Conservation (phyloP, 2,113 vertebrate genomes). For the Pimephales promelas region DNA sequence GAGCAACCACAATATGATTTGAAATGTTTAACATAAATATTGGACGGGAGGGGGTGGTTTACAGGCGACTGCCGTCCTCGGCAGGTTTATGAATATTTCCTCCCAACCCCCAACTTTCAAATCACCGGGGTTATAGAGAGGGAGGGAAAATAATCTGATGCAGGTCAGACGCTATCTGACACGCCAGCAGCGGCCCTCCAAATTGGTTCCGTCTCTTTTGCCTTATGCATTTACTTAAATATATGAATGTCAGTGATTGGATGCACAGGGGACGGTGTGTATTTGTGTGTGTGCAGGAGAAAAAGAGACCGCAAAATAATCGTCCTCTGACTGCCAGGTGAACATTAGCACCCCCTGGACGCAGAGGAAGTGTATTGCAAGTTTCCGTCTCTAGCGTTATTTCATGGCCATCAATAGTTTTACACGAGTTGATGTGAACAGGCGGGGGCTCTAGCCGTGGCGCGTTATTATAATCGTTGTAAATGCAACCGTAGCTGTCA, state of each 20-base stretch:
- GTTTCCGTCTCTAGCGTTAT: neutral
- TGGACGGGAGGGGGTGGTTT: conserved; percentile 59
- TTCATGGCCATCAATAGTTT: conserved; percentile 40
- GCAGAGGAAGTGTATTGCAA: conserved; percentile 61
- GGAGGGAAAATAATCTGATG: conserved; percentile 59
- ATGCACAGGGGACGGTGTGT: conserved; percentile 44
- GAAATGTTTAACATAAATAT: conserved; percentile 88
- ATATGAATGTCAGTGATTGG: conserved; percentile 54
- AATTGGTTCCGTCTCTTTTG: conserved; percentile 61
- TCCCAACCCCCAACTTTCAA: conserved; percentile 72
- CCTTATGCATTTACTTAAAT: conserved; percentile 62
- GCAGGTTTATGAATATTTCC: conserved; percentile 81
- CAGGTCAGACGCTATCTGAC: conserved; percentile 80
- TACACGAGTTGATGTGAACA: conserved; percentile 24
- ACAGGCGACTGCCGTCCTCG: conserved; percentile 62
- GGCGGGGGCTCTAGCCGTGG: neutral
- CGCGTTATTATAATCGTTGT: conserved; percentile 38
- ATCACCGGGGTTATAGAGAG: conserved; percentile 73
- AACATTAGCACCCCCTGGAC: conserved; percentile 75
- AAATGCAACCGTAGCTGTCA: conserved; percentile 35
- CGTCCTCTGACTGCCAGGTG: conserved; percentile 52
- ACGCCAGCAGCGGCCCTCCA: conserved; percentile 61
- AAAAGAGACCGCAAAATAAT: conserved; percentile 16
- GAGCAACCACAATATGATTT: conserved; percentile 81
- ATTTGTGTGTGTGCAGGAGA: conserved; percentile 1